Evolutionary conservation across 2,113 vertebrate species (phyloP).

Genomic region (Turnix velox): DNA sequence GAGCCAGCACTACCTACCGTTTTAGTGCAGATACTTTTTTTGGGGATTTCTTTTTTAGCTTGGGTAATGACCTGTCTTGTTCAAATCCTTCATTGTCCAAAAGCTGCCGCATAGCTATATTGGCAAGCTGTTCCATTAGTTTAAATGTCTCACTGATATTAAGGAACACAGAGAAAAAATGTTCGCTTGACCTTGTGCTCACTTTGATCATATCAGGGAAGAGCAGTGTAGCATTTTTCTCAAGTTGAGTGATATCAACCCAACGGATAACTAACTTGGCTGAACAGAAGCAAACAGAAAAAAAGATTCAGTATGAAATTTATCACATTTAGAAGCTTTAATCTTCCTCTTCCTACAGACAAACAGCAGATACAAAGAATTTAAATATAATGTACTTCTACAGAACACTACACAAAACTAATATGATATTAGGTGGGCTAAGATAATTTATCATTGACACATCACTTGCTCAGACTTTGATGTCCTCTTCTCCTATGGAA

Average conservation of each 20-base stretch:
- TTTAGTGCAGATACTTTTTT: conserved; percentile 95
- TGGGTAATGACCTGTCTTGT: conserved; percentile 92
- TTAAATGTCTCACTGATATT: conserved; percentile 98
- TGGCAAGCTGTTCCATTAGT: conserved; percentile 95
- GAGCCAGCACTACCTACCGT: conserved; percentile 73
- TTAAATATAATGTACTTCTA: not conserved
- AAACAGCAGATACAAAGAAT: not conserved
- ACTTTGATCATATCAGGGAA: conserved; percentile 93
- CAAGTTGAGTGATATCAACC: conserved; percentile 96
- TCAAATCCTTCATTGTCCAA: conserved; percentile 97
- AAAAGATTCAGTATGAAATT: not conserved
- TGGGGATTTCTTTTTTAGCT: conserved; percentile 94
- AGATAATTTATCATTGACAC: not conserved
- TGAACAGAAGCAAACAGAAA: conserved; percentile 47
- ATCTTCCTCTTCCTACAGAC: not conserved
- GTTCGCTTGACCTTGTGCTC: conserved; percentile 87
- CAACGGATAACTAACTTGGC: conserved; percentile 95
- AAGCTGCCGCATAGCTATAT: conserved; percentile 96
- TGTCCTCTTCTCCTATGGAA: not conserved
- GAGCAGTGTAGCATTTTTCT: conserved; percentile 91
- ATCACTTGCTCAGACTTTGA: not conserved
- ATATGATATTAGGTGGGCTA: not conserved
- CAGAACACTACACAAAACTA: not conserved
- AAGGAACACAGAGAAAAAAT: conserved; percentile 96
- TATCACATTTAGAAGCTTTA: not conserved